Percentiles rank a stretch among this genome's conserved stretches.
phyloP scores from a whole-genome alignment of 1,140 invertebrate genomes.

The Euura saliciscinereae region DNA sequence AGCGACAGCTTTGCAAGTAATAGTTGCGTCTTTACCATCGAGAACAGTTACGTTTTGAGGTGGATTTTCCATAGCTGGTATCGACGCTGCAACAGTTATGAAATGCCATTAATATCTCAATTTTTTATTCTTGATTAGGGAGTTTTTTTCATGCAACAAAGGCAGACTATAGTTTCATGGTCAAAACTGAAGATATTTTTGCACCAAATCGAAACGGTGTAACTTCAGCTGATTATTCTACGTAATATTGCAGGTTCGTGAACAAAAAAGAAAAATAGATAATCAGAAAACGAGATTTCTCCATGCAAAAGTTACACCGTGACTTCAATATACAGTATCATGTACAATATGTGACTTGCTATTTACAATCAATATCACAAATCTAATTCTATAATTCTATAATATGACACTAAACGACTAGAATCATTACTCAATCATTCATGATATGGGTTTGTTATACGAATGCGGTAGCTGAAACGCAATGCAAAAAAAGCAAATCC shows the following conservation, averaged over 20 bases:
- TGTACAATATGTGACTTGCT: neutral
- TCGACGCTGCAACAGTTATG: slow-evolving; percentile 70
- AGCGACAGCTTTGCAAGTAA: slow-evolving; percentile 84
- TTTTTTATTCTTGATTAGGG: slow-evolving; percentile 8
- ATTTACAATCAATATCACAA: no score
- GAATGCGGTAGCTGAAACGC: neutral
- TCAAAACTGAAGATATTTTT: no score
- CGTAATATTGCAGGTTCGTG: no score
- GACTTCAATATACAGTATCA: neutral
- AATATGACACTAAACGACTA: no score
- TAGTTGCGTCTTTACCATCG: slow-evolving; percentile 89
- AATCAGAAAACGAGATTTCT: no score
- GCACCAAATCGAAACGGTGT: no score
- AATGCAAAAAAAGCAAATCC: neutral
- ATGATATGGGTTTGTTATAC: neutral
- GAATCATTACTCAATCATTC: neutral
- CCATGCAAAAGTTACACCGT: neutral
- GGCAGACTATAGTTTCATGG: no score
- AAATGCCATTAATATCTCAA: slow-evolving; percentile 7
- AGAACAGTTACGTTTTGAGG: slow-evolving; percentile 88
- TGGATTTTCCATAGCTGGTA: slow-evolving; percentile 79
- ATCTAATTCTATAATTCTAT: no score
- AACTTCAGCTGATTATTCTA: no score
- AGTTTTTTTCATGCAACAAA: neutral
- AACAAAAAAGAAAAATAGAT: no score